These are phyloP conservation scores for Enteromius fasciolatus DNA, from an alignment of 2,797 vertebrate genomes.

Conservation along the genomic window DNA sequence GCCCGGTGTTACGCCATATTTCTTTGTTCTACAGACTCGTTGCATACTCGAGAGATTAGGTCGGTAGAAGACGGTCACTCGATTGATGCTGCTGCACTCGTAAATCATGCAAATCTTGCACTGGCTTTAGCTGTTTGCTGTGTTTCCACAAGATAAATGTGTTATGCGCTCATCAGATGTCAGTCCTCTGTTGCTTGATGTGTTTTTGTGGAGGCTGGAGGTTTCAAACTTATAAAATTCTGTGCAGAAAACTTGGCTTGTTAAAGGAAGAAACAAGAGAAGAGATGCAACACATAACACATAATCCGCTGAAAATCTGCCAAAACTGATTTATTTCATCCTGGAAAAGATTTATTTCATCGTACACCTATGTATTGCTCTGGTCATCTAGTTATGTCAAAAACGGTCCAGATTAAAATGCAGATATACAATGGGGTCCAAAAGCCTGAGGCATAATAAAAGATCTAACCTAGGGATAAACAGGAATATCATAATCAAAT, in stretches of 20 bases:
- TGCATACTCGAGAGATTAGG: constrained; percentile 4
- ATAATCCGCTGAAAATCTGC: not conserved
- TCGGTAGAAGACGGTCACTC: not conserved
- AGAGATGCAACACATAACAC: not conserved
- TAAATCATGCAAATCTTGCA: constrained; percentile 31
- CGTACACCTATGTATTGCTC: not conserved
- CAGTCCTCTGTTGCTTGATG: constrained; percentile 11
- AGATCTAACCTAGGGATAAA: not conserved
- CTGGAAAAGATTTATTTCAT: not conserved
- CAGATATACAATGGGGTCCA: not conserved
- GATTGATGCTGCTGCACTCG: not conserved
- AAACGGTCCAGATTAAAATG: not conserved
- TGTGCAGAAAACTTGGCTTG: constrained; percentile 16
- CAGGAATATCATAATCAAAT: not conserved
- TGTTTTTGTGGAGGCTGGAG: constrained; percentile 32
- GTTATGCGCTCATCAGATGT: constrained; percentile 6
- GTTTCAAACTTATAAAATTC: constrained; percentile 10
- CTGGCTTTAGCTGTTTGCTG: constrained; percentile 1
- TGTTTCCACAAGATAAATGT: not conserved
- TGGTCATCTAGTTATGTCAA: not conserved
- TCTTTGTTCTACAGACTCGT: constrained; percentile 46
- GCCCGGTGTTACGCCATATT: constrained; percentile 9
- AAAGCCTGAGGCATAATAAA: not conserved
- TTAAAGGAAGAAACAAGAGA: constrained; percentile 20
- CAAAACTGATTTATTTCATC: not conserved